These are phyloP conservation scores for Macrotrachela quadricornifera DNA, from an alignment of 1,140 invertebrate species.

Conservation along the genomic window DNA sequence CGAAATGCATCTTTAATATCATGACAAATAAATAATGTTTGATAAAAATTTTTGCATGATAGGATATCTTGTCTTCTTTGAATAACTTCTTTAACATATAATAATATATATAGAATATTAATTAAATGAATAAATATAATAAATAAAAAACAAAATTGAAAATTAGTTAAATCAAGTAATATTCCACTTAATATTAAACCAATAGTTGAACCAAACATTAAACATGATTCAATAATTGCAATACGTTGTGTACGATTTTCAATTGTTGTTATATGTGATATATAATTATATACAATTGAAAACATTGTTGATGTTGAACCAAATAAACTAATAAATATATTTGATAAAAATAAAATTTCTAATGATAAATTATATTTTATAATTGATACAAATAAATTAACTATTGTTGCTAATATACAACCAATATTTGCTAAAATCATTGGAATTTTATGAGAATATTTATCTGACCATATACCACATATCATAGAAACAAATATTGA, in stretches of 20 bases:
- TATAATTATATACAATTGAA: background rate
- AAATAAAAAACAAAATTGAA: background rate
- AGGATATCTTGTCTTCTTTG: too few relatives aligned
- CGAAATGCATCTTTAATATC: too few relatives aligned
- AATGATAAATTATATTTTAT: background rate
- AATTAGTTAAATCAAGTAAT: background rate
- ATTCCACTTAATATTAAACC: background rate
- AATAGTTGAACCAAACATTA: background rate
- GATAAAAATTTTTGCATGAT: background rate
- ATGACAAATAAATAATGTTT: background rate
- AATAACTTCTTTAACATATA: too few relatives aligned
- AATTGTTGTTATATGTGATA: background rate
- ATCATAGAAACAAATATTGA: background rate
- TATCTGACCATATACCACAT: background rate
- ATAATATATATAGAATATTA: background rate
- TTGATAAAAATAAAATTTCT: background rate
- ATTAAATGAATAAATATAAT: background rate
- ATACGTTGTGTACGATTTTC: background rate
- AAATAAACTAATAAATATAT: background rate
- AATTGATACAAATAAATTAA: background rate
- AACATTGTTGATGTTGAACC: background rate
- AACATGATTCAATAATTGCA: background rate
- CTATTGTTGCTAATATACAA: background rate
- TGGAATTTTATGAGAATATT: background rate
- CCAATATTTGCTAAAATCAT: background rate